Percentiles rank a stretch among this genome's conserved stretches.
Conservation (phyloP, 2,113 vertebrate species). For the Canis aureus region DNA sequence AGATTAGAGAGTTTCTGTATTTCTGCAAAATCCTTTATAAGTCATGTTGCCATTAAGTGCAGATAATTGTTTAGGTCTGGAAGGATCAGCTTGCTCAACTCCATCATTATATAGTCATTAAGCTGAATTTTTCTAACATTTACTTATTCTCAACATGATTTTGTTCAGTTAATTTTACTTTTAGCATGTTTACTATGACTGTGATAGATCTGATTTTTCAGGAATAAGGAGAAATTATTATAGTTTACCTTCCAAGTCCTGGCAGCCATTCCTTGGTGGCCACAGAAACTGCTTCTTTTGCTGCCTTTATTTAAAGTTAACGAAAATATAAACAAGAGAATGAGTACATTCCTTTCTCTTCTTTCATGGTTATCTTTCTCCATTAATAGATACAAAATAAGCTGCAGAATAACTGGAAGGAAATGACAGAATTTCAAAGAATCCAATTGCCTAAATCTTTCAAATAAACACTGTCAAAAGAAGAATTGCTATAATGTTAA, state of each 20-base stretch:
- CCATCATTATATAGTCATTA: background rate
- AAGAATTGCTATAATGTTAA: background rate
- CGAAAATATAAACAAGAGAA: background rate
- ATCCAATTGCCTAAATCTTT: background rate
- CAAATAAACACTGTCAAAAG: background rate
- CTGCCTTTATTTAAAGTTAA: background rate
- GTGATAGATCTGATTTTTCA: slow-evolving; percentile 2
- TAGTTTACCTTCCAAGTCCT: background rate
- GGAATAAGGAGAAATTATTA: background rate
- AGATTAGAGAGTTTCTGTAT: background rate
- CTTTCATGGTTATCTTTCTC: background rate
- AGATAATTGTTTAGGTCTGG: background rate
- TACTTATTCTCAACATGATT: background rate
- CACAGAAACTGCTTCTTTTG: background rate
- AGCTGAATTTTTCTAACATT: background rate
- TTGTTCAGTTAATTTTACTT: slow-evolving; percentile 26
- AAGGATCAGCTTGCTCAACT: background rate
- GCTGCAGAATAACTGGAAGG: background rate
- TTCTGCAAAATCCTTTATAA: background rate
- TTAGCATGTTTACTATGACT: background rate
- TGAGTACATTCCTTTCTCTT: background rate
- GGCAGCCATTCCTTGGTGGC: background rate
- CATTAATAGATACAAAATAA: background rate
- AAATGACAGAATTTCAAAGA: slow-evolving; percentile 35
- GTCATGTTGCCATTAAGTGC: background rate